Conservation (phyloP, 2,888 invertebrate genomes). For the Diarsia brunnea region DNA sequence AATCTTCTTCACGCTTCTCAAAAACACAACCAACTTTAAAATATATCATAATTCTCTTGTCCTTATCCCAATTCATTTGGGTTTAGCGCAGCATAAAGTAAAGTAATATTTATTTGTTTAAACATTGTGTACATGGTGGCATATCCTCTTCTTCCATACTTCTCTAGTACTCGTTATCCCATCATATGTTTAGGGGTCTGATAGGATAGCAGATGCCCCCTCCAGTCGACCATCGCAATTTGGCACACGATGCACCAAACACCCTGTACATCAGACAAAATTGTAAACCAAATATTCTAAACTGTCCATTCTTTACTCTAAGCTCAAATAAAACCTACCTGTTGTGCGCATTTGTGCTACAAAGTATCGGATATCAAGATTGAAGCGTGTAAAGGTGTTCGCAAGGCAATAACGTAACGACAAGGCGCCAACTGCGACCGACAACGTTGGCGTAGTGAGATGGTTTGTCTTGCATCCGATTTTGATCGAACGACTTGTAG, state of each 20-base stretch:
- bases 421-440: slow-evolving; percentile 30
- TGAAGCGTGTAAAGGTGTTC: slow-evolving; percentile 38
- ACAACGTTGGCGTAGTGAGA: slow-evolving; percentile 22
- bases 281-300: neutral
- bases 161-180: too few relatives aligned
- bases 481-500: slow-evolving; percentile 43
- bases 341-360: slow-evolving; percentile 29
- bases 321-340: slow-evolving; percentile 51
- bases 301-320: neutral
- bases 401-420: slow-evolving; percentile 48
- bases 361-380: slow-evolving; percentile 53
- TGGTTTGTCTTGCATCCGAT: slow-evolving; percentile 11
- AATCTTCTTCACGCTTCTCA: neutral
- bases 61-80: too few relatives aligned
- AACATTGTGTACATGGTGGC: too few relatives aligned
- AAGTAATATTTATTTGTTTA: too few relatives aligned
- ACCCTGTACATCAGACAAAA: too few relatives aligned
- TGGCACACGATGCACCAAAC: too few relatives aligned
- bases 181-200: too few relatives aligned
- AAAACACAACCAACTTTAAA: neutral
- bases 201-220: too few relatives aligned
- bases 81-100: too few relatives aligned
- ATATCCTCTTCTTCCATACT: too few relatives aligned
- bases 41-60: too few relatives aligned
- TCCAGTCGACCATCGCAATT: too few relatives aligned